Conservation (phyloP, 2,113 vertebrate species). For the Gavia stellata region DNA sequence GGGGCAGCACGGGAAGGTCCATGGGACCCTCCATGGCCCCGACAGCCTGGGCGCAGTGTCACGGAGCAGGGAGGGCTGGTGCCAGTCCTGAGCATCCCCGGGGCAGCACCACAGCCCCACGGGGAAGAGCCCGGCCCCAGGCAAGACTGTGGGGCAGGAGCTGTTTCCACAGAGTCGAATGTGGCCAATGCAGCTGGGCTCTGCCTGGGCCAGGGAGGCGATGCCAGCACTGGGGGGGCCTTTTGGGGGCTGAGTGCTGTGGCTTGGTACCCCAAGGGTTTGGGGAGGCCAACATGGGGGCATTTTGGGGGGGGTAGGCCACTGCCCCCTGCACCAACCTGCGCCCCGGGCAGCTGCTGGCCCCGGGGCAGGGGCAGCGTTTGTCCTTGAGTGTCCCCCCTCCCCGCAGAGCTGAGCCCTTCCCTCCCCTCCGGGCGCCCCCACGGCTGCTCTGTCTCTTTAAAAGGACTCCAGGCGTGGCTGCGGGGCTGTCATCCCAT, state of each 20-base stretch:
- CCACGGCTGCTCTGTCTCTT: constrained; percentile 38
- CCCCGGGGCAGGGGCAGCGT: neutral
- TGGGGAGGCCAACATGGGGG: neutral
- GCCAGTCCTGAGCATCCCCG: neutral
- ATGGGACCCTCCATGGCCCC: rapidly evolving
- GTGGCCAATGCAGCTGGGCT: rapidly evolving
- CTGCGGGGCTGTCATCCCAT: neutral
- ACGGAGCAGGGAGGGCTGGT: neutral
- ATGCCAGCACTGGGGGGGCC: rapidly evolving
- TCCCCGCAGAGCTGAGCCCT: neutral
- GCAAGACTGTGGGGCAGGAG: neutral
- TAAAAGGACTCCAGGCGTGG: constrained; percentile 62
- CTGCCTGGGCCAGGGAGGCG: rapidly evolving
- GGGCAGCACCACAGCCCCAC: neutral
- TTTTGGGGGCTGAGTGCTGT: rapidly evolving
- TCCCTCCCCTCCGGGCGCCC: neutral
- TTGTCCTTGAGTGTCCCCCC: neutral
- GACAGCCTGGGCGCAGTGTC: rapidly evolving
- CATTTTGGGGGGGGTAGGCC: neutral
- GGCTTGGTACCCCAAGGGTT: neutral
- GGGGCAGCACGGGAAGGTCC: neutral
- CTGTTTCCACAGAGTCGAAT: rapidly evolving
- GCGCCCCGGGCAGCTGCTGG: neutral
- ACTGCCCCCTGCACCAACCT: neutral
- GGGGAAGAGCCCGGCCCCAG: rapidly evolving